Conservation (phyloP, 2,797 vertebrate genomes). For the Phyllotis vaccarum region DNA sequence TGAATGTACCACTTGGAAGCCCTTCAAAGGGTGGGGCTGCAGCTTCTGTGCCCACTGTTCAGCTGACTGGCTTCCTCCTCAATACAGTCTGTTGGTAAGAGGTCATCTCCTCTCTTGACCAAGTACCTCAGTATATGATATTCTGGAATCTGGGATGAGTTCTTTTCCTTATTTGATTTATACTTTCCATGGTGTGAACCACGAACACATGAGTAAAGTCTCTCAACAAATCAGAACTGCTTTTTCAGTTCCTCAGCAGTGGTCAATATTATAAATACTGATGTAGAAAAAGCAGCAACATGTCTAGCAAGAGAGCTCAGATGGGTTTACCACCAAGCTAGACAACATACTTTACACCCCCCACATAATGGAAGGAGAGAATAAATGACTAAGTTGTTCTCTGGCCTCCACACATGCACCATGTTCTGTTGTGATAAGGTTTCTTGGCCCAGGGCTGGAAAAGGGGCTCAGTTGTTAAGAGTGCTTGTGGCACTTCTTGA, state of each 20-base stretch:
- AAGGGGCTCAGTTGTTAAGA: background rate
- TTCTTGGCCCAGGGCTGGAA: no score
- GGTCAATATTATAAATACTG: background rate
- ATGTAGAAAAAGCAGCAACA: background rate
- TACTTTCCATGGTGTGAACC: background rate
- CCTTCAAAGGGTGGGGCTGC: no score
- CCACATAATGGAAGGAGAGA: background rate
- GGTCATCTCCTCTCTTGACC: no score
- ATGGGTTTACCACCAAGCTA: background rate
- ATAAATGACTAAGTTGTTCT: background rate
- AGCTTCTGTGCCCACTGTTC: background rate
- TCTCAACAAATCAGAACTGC: background rate
- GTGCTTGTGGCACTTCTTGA: background rate
- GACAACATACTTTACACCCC: background rate
- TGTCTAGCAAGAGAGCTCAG: background rate
- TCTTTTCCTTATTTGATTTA: background rate
- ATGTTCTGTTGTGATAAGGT: no score
- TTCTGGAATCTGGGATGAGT: background rate
- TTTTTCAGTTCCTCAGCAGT: background rate
- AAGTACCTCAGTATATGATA: background rate
- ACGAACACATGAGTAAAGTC: background rate
- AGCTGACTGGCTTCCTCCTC: accelerated
- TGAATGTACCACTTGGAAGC: no score
- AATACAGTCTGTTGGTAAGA: background rate
- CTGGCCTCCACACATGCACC: background rate